phyloP scores from a whole-genome alignment of 35 echinoderm and acorn worm species.

The Lytechinus variegatus region DNA sequence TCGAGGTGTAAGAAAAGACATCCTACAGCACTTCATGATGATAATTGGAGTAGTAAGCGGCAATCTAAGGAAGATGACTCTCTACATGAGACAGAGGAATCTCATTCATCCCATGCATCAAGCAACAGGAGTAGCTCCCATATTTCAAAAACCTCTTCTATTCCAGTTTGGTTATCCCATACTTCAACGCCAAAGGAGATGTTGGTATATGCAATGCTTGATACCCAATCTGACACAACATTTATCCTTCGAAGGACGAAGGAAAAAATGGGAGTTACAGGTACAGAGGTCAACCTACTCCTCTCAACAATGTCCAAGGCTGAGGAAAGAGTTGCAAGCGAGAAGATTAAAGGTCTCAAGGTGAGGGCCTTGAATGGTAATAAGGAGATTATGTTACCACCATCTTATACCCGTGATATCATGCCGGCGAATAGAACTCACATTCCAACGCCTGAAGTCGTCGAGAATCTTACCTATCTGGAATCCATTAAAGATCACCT shows the following conservation, averaged over 20 bases:
- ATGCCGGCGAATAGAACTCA: not conserved
- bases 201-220: constrained; percentile 72
- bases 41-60: too few relatives aligned
- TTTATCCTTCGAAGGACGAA: constrained; percentile 60
- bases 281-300: constrained; percentile 5
- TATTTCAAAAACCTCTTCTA: constrained; percentile 35
- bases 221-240: constrained; percentile 69
- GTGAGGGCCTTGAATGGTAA: constrained; percentile 58
- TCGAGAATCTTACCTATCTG: too few relatives aligned
- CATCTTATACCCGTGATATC: constrained; percentile 58
- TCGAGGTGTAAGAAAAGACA: constrained; percentile 22
- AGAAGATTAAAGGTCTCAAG: constrained; percentile 38
- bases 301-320: constrained; percentile 60
- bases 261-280: constrained; percentile 41
- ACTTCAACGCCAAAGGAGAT: constrained; percentile 40
- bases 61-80: not conserved
- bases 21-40: not conserved
- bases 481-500: too few relatives aligned
- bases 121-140: not conserved
- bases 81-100: not conserved
- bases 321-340: constrained; percentile 49
- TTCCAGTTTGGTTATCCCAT: constrained; percentile 73
- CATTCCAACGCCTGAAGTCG: too few relatives aligned
- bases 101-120: not conserved
- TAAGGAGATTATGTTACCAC: constrained; percentile 49